Percentiles rank a stretch among this genome's conserved stretches.
phyloP scores from a whole-genome alignment of 2,797 vertebrate species.

The Dicrostonyx torquatus region DNA sequence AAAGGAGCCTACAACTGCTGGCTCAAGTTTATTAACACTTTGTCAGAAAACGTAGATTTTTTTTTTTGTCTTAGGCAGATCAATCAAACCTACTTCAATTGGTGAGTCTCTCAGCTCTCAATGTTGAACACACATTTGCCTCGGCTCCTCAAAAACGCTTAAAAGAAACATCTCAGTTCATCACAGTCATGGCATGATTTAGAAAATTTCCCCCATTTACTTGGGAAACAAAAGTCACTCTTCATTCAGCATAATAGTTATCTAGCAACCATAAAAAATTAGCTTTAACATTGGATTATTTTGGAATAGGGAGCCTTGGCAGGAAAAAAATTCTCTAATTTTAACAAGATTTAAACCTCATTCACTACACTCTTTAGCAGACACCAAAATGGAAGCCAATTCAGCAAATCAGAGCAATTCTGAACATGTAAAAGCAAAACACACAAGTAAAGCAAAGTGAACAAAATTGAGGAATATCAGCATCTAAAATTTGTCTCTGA shows the following conservation, averaged over 20 bases:
- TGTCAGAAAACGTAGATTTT: constrained; percentile 77
- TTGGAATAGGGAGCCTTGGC: constrained; percentile 35
- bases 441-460: background rate
- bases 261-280: constrained; percentile 36
- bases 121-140: constrained; percentile 28
- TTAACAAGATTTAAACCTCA: constrained; percentile 65
- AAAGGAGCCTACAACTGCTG: constrained; percentile 83
- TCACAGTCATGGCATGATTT: constrained; percentile 1
- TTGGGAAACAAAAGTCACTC: constrained; percentile 30
- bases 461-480: constrained; percentile 42
- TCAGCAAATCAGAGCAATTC: constrained; percentile 60
- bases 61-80: constrained; percentile 83
- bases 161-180: constrained; percentile 10
- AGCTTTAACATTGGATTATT: constrained; percentile 3
- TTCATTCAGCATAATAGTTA: constrained; percentile 59
- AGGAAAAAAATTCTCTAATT: constrained; percentile 62
- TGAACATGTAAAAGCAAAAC: constrained; percentile 23
- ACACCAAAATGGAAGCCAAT: constrained; percentile 36
- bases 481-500: constrained; percentile 30
- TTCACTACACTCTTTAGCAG: constrained; percentile 35
- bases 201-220: background rate
- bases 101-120: constrained; percentile 67
- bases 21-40: constrained; percentile 86
- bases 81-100: constrained; percentile 84
- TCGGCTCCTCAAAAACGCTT: constrained; percentile 32